Percentiles rank a stretch among this genome's conserved stretches.
Conservation (phyloP, 2,888 invertebrate species). For the Phyto melanocephala region DNA sequence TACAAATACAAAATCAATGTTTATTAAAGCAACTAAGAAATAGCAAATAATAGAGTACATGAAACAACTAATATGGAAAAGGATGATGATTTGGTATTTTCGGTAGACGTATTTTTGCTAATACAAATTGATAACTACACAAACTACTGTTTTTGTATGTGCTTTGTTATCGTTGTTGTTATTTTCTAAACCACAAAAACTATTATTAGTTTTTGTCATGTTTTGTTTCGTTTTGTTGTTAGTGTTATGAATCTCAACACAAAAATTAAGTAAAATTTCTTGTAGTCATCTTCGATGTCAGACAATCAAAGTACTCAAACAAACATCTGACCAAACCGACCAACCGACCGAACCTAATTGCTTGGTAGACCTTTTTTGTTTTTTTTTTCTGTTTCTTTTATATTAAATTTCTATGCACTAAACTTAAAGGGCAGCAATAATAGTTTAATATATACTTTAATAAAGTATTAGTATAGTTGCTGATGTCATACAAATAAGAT, state of each 20-base stretch:
- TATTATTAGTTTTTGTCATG: constrained; percentile 1
- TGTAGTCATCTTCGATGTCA: constrained; percentile 25
- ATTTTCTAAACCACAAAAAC: constrained; percentile 4
- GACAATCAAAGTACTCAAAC: not conserved
- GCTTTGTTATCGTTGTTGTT: not conserved
- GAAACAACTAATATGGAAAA: constrained; percentile 8
- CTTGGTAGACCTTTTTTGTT: constrained; percentile 23
- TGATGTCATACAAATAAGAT: no score
- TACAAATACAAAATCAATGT: constrained; percentile 39
- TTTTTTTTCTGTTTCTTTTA: not conserved
- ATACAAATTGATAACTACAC: not conserved
- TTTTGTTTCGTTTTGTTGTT: not conserved
- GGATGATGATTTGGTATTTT: constrained; percentile 29
- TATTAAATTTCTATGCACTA: not conserved
- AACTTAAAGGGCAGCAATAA: not conserved
- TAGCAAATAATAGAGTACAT: not conserved
- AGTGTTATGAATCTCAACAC: not conserved
- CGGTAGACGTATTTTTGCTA: no score
- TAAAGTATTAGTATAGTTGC: no score
- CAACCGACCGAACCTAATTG: constrained; percentile 45
- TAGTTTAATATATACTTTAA: no score
- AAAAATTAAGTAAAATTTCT: not conserved
- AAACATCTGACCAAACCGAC: not conserved
- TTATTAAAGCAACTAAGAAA: not conserved
- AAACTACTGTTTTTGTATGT: not conserved